Conservation (phyloP, 2,888 invertebrate species). For the Chymomyza procnemis region DNA sequence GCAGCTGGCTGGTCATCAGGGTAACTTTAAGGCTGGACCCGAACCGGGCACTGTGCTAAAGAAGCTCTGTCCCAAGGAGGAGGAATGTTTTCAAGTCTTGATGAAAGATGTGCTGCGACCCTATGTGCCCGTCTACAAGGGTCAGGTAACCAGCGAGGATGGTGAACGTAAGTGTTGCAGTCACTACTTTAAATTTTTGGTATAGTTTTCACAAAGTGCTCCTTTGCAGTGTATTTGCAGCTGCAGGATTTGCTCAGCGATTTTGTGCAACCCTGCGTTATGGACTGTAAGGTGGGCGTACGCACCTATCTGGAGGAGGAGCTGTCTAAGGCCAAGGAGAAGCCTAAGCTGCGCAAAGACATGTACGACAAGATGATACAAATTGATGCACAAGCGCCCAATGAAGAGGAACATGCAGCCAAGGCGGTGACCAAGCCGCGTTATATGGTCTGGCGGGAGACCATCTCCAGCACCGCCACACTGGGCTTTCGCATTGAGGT, state of each 20-base stretch:
- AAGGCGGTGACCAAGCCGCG: conserved; percentile 96
- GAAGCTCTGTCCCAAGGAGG: conserved; percentile 93
- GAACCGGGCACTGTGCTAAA: conserved; percentile 96
- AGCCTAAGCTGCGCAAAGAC: conserved; percentile 94
- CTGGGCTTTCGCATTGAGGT: conserved; percentile 96
- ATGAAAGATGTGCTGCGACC: conserved; percentile 93
- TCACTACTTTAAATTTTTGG: background rate
- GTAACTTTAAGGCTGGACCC: conserved; percentile 95
- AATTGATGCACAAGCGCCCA: conserved; percentile 92
- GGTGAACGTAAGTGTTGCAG: conserved; percentile 83
- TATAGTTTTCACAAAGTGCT: background rate
- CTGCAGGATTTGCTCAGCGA: conserved; percentile 94
- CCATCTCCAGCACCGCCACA: conserved; percentile 97
- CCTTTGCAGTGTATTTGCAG: conserved; percentile 88
- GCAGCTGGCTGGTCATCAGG: conserved; percentile 96
- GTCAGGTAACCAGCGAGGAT: conserved; percentile 88
- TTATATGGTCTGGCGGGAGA: conserved; percentile 97
- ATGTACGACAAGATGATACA: conserved; percentile 99
- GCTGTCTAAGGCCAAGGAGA: conserved; percentile 95
- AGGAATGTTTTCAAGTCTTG: conserved; percentile 87
- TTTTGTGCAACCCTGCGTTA: conserved; percentile 94
- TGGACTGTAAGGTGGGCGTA: conserved; percentile 98
- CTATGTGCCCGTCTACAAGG: conserved; percentile 95
- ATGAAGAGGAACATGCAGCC: conserved; percentile 91
- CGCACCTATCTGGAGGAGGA: conserved; percentile 97